Conservation (phyloP, 2,113 vertebrate genomes). For the Rhea pennata region DNA sequence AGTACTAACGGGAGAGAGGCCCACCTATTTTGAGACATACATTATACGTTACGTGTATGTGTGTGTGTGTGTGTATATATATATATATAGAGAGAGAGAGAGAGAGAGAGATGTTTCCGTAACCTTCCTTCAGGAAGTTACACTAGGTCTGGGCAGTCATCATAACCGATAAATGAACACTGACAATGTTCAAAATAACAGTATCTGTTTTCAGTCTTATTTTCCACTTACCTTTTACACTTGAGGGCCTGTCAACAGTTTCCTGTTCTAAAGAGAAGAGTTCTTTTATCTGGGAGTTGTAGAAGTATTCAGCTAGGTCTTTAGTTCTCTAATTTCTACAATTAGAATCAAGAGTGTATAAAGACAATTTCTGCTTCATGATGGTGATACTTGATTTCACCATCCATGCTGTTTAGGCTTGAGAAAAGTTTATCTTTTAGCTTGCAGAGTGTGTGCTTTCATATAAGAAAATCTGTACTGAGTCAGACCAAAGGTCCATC, state of each 20-base stretch:
- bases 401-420: background rate
- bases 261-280: background rate
- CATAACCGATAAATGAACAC: background rate
- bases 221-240: background rate
- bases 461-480: background rate
- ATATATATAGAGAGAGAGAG: too few relatives aligned
- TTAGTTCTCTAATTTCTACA: background rate
- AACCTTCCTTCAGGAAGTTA: background rate
- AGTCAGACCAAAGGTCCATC: background rate
- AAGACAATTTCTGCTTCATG: background rate
- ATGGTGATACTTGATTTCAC: background rate
- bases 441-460: background rate
- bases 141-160: background rate
- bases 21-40: accelerated
- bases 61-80: too few relatives aligned
- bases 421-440: background rate
- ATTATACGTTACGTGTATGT: too few relatives aligned
- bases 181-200: background rate
- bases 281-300: background rate
- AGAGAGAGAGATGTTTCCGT: background rate
- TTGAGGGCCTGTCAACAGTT: background rate
- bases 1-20: background rate
- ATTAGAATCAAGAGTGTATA: background rate
- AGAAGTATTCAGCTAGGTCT: background rate
- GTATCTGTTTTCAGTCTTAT: background rate